Base-by-base conservation (phyloP, 2,113 vertebrate genomes). In the Hyperoodon ampullatus region DNA sequence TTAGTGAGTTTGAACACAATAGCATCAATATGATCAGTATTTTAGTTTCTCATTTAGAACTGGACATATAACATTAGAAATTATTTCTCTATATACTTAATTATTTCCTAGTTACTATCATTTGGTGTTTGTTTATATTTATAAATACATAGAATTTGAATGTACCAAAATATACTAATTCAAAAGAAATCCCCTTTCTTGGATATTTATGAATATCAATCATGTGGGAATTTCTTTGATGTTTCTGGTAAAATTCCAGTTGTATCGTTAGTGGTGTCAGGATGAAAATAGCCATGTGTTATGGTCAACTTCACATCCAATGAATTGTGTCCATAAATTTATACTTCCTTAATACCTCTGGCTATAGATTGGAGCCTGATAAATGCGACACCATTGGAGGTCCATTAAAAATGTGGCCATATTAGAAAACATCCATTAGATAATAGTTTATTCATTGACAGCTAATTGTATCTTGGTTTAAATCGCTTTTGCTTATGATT, bases 381-480 rank as follows among this genome's bases (percentile, higher is more conserved):
- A 97, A 97, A 98, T 98, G 93, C 86, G 93, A 96, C 63, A 96
- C 61, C 82, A 80, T 39, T 94, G 94, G 88, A 89, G 18, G 47
- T 33, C 86, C 86, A 92, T 96, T 96, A 92, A 95, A 96, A 94
- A 89, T 35, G 66, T 74, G 84, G 65, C 50, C 8, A 33, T 24
- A 50, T 78, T 89, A 93, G 53, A 53, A 60, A 21, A 13, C 18
- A 89, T 94, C 50, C 68, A n/a, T 88, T 88, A 90, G 50, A 18
- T 24, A 47, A 84, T 65, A 18, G 33, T 87, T 96, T 81, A 74
- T 86, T 90, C 92, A 92, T 47, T 35, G 61, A 88, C 12, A 92
- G 66, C 14, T 78, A 82, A 75, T 58, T 81, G 44, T 55, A 42
- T 33, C 63, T 66, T 81, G 60, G 84, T 92, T 94, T 78, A 90